Conservation (phyloP, 2,888 invertebrate species). For the Ormyrus thymus region DNA sequence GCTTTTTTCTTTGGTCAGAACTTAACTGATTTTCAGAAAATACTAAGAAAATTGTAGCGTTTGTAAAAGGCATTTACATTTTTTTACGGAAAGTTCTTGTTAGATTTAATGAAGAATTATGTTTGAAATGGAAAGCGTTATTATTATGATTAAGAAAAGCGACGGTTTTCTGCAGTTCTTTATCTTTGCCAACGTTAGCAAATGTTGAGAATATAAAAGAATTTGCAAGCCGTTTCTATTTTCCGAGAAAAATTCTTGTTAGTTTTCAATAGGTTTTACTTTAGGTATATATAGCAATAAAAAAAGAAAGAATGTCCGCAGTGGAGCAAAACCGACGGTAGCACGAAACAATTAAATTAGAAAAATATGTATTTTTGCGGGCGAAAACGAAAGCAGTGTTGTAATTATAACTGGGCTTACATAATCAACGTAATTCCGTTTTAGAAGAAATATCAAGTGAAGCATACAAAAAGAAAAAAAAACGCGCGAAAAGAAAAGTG, state of each 20-base stretch:
- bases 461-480: not conserved
- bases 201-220: too few relatives aligned
- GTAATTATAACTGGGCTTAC: constrained; percentile 11
- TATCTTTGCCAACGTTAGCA: not conserved
- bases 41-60: too few relatives aligned
- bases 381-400: constrained; percentile 24
- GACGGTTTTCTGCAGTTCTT: not conserved
- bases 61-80: too few relatives aligned
- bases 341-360: constrained; percentile 23
- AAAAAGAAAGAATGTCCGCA: not conserved
- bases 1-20: too few relatives aligned
- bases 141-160: not conserved
- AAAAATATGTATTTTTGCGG: constrained; percentile 19
- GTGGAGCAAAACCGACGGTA: not conserved
- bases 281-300: not conserved
- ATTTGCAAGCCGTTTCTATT: too few relatives aligned
- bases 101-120: too few relatives aligned
- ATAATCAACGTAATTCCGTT: constrained; percentile 6
- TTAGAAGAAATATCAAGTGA: not conserved
- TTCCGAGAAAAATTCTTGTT: not conserved
- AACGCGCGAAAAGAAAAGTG: constrained; percentile 14
- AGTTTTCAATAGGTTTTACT: not conserved
- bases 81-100: too few relatives aligned
- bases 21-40: too few relatives aligned
- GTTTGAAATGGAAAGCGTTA: too few relatives aligned